Evolutionary conservation across 53 echinoderm and acorn worm genomes (phyloP), one percentile per base, ranked within the genome.

Genomic region (Echinometra lucunter): DNA sequence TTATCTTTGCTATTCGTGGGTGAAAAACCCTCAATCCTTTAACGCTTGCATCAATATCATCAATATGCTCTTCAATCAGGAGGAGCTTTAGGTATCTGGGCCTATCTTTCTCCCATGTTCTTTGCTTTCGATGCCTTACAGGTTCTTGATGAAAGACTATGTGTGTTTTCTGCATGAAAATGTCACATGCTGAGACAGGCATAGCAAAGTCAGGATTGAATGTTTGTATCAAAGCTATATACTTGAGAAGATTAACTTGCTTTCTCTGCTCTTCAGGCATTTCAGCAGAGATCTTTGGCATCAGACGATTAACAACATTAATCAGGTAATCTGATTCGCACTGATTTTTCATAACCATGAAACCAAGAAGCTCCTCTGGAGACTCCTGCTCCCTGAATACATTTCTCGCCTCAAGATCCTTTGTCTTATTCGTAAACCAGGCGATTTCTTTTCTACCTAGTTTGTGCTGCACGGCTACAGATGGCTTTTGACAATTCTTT

Each of bases 111-210:
- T 66, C 91, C 91, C 91, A 91, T 13, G 44, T 18, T 15, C 47
- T 13, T 13, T 53, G 53, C 53, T 4, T 53, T 53, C 53, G 53
- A 53, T 4, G 4, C 53, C 53, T 53, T 53, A 53, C 53, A 53
- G 53, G 53, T 53, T 53, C 53, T 53, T 53, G 53, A 53, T 53
- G 53, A 13, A 53, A 53, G 53, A 53, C 13, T 11, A 1, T 2
- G 2, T 89, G 34, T 57, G 18, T 23, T 2, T 16, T 91, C 45
- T 49, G 91, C 97, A 98, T 98, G 45, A 98, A 85, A n/a, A 75
- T 60, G 85, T 97, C 98, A 95, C 97, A 98, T 57, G 95, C 94
- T 9, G 97, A 95, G n/a, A 96, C 93, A 35, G 98, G 97, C 83
- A 98, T 96, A 2, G 91, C 93, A 74, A 95, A 92, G 8, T 95